phyloP scores from a whole-genome alignment of 2,113 vertebrate species.

The Pomatostomus ruficeps region DNA sequence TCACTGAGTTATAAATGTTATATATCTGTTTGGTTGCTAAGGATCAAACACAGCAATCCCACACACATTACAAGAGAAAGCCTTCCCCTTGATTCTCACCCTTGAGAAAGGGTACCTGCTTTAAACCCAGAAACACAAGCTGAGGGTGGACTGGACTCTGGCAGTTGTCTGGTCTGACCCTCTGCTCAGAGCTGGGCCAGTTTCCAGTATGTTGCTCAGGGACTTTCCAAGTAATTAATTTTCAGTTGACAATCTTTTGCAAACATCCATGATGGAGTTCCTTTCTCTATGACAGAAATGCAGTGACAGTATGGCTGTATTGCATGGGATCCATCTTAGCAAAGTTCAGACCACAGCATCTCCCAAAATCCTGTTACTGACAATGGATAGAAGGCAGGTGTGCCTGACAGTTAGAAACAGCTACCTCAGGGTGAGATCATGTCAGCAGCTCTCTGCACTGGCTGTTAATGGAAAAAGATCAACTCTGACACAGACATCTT shows the following conservation, averaged over 20 bases:
- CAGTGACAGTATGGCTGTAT: neutral
- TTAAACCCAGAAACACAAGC: neutral
- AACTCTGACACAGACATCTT: neutral
- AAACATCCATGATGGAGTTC: neutral
- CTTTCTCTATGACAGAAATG: neutral
- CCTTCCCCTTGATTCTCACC: neutral
- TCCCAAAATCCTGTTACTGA: neutral
- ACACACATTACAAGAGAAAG: neutral
- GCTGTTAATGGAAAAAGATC: neutral
- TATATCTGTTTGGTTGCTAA: conserved; percentile 24
- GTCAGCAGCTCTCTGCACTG: neutral
- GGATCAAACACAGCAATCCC: neutral
- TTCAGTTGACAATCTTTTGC: neutral
- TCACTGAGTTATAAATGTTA: conserved; percentile 35
- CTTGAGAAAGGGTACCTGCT: neutral
- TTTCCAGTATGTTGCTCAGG: neutral
- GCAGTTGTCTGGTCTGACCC: neutral
- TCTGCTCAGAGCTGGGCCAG: neutral
- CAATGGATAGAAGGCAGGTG: neutral
- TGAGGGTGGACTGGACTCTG: neutral
- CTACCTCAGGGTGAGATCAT: neutral
- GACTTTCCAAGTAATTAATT: neutral
- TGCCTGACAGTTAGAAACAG: neutral
- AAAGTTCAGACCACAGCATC: neutral
- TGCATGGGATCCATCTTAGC: neutral